Evolutionary conservation across 2,888 invertebrate genomes (phyloP).

Genomic region (Pterobdella sp.): DNA sequence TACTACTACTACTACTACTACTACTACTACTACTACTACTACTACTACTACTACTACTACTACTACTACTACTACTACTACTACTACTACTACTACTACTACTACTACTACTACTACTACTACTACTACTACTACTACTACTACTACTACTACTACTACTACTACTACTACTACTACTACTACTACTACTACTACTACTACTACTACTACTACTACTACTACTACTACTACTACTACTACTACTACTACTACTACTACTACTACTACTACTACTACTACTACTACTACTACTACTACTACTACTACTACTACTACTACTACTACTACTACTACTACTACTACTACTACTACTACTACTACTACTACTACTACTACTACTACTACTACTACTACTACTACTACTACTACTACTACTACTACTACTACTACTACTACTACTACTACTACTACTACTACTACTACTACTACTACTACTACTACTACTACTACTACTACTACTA

Average conservation of each 20-base stretch:
- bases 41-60: conserved; percentile 30
- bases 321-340: conserved; percentile 18
- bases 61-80: conserved; percentile 31
- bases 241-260: conserved; percentile 17
- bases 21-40: conserved; percentile 30
- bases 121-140: conserved; percentile 28
- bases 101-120: conserved; percentile 29
- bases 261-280: conserved; percentile 19
- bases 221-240: conserved; percentile 5
- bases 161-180: conserved; percentile 19
- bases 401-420: conserved; percentile 18
- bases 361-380: conserved; percentile 31
- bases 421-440: conserved; percentile 12
- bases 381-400: conserved; percentile 30
- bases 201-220: conserved; percentile 12
- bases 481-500: conserved; percentile 30
- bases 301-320: conserved; percentile 24
- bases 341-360: conserved; percentile 28
- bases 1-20: conserved; percentile 30
- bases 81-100: conserved; percentile 31
- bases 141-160: conserved; percentile 13
- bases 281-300: conserved; percentile 26
- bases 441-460: conserved; percentile 22
- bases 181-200: conserved; percentile 13
- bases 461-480: conserved; percentile 25